Base-by-base conservation (phyloP, 2,888 invertebrate species). In the Hymenopus coronatus region DNA sequence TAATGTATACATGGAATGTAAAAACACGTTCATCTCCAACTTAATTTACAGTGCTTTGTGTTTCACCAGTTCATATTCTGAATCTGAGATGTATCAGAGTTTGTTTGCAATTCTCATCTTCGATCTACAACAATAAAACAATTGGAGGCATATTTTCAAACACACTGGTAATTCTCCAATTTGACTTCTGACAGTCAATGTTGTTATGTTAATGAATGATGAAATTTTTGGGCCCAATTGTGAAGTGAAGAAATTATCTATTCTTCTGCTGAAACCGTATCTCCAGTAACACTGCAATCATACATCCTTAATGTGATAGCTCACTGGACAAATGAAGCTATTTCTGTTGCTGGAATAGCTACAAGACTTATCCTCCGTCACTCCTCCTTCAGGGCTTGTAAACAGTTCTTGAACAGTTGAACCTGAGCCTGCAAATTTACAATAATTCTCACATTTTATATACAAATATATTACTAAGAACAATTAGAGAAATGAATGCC, bases 341-440 rank as follows among this genome's bases (percentile, higher is more conserved):
- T 85, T 28, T 89, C 87, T n/a, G 89, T 83, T 15, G 87, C 27
- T 46, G 89, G 84, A 82, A 90, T 85, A 33, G 54, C 28, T 8
- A 85, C 15, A 27, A 89, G 70, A 84, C 70, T 82, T 28, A 86
- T 28, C 88, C 82, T 84, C 85, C 33, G 90, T 90, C 90, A 90
- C 90, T 94, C 94, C 89, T 94, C 94, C 90, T 93, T 93, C 90
- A 94, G 91, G 27, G 93, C 92, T 88, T 93, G 92, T 91, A 94
- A 92, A 91, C 94, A 94, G 91, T 93, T 94, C 91, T 93, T 93
- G 91, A 94, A 92, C 91, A 94, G 92, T 91, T 94, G 94, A 82
- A 94, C 93, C 91, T 94, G 94, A 90, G 94, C 94, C 94, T 94
- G 91, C 54, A 93, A 92, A 88, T 89, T 40, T 40, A 2, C 12